These are phyloP conservation scores for Ennomos erosarius DNA, from an alignment of 2,888 invertebrate genomes.

Conservation along the genomic window DNA sequence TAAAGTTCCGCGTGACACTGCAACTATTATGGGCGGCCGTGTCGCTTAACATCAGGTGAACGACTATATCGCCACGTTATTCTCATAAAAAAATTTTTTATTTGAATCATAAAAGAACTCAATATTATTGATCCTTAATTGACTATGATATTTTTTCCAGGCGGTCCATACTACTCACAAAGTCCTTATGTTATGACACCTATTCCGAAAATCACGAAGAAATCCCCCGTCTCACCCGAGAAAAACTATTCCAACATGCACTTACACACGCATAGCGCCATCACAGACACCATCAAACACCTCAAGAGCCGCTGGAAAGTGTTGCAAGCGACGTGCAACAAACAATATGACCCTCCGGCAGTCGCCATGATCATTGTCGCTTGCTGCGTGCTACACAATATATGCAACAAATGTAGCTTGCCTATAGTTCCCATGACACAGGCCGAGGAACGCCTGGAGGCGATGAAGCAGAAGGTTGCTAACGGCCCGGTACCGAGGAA, in stretches of 20 bases:
- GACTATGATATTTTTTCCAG: conserved; percentile 48
- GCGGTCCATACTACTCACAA: conserved; percentile 70
- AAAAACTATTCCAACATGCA: conserved; percentile 73
- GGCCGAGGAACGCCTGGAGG: conserved; percentile 70
- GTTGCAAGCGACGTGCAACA: conserved; percentile 73
- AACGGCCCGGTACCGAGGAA: conserved; percentile 71
- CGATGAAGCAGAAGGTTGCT: conserved; percentile 77
- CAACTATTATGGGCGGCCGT: too few species aligned
- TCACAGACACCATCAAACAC: conserved; percentile 70
- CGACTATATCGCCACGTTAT: too few species aligned
- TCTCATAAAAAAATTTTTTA: too few species aligned
- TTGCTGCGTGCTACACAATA: conserved; percentile 72
- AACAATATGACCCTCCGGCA: conserved; percentile 69
- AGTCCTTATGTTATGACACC: conserved; percentile 74
- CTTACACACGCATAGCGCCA: conserved; percentile 57
- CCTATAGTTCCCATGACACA: conserved; percentile 65
- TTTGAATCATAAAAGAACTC: too few species aligned
- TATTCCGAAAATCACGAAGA: conserved; percentile 74
- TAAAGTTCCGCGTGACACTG: too few species aligned
- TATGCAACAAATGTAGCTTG: conserved; percentile 62
- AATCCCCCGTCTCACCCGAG: conserved; percentile 73
- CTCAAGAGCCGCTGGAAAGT: conserved; percentile 78
- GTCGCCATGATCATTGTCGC: conserved; percentile 71
- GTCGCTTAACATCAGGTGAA: too few species aligned
- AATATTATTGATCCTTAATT: neutral